Percentiles rank a stretch among this genome's conserved stretches.
These are phyloP conservation scores for Drosophila austrosaltans DNA, from an alignment of 2,888 invertebrate species.

Conservation along the genomic window DNA sequence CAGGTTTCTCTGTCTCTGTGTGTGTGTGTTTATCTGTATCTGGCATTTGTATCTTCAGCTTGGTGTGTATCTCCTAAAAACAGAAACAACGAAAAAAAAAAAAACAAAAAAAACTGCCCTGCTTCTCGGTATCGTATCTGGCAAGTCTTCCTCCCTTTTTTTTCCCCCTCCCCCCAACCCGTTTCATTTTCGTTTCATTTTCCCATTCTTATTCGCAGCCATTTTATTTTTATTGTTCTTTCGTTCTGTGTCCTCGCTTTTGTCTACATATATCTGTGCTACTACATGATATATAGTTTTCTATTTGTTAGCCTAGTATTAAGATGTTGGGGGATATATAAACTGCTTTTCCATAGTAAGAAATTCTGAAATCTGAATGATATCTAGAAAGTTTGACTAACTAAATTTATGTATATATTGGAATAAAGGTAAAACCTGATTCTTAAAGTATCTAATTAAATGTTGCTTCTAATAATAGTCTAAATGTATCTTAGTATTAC, in stretches of 20 bases:
- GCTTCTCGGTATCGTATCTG: slow-evolving; percentile 26
- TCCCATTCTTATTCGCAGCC: slow-evolving; percentile 66
- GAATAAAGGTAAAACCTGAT: too few species aligned
- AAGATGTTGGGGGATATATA: too few species aligned
- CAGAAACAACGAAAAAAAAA: background rate
- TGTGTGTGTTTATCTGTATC: slow-evolving; percentile 45
- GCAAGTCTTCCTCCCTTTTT: slow-evolving; percentile 24
- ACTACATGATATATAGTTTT: background rate
- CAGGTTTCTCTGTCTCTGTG: background rate
- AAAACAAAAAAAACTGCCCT: slow-evolving; percentile 51
- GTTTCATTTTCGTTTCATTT: slow-evolving; percentile 21
- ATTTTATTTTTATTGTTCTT: slow-evolving; percentile 70
- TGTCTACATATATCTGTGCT: slow-evolving; percentile 14
- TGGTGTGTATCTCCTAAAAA: slow-evolving; percentile 46
- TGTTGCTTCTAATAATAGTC: too few species aligned
- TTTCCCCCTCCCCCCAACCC: background rate
- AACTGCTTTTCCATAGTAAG: too few species aligned
- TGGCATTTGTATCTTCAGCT: slow-evolving; percentile 64
- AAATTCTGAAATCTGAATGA: too few species aligned
- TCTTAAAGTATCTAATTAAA: too few species aligned
- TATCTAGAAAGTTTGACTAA: too few species aligned
- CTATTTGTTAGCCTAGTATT: too few species aligned
- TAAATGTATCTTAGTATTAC: too few species aligned
- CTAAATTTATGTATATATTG: too few species aligned
- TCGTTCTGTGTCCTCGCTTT: slow-evolving; percentile 48